Evolutionary conservation across 2,888 invertebrate genomes (phyloP).

Genomic region (Lingula anatina): DNA sequence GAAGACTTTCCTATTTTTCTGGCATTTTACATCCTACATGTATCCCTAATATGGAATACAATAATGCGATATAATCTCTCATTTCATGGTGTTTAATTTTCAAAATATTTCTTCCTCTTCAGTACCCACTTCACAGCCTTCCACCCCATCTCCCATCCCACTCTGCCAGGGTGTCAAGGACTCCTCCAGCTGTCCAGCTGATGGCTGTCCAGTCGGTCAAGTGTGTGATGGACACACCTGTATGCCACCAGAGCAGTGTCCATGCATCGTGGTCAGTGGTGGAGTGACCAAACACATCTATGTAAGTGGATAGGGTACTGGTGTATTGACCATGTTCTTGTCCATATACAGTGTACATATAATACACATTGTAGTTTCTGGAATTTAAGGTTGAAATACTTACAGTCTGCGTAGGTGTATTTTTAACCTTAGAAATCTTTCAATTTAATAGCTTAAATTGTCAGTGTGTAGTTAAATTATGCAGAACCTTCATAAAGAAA

Average conservation of each 20-base stretch:
- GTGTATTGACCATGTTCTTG: no score
- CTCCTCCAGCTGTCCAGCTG: slow-evolving; percentile 37
- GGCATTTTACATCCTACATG: background rate
- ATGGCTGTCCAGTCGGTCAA: slow-evolving; percentile 55
- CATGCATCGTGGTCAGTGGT: slow-evolving; percentile 63
- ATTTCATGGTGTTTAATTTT: no score
- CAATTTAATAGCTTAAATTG: no score
- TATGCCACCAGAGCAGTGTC: slow-evolving; percentile 68
- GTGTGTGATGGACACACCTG: slow-evolving; percentile 75
- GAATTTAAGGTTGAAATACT: slow-evolving; percentile 10
- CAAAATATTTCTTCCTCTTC: background rate
- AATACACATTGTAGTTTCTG: slow-evolving; percentile 25
- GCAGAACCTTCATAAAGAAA: background rate
- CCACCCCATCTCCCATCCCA: slow-evolving; percentile 5
- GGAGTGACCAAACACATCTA: no score
- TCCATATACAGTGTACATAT: no score
- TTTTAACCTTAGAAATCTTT: no score
- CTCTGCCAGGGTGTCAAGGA: slow-evolving; percentile 30
- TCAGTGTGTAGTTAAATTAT: no score
- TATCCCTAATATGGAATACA: no score
- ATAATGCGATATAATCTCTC: no score
- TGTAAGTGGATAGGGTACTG: no score
- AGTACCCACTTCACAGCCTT: background rate
- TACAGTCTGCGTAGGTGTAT: no score
- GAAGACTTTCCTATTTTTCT: no score